Base-by-base conservation (phyloP, 2,888 invertebrate species). In the Fragum fragum region DNA sequence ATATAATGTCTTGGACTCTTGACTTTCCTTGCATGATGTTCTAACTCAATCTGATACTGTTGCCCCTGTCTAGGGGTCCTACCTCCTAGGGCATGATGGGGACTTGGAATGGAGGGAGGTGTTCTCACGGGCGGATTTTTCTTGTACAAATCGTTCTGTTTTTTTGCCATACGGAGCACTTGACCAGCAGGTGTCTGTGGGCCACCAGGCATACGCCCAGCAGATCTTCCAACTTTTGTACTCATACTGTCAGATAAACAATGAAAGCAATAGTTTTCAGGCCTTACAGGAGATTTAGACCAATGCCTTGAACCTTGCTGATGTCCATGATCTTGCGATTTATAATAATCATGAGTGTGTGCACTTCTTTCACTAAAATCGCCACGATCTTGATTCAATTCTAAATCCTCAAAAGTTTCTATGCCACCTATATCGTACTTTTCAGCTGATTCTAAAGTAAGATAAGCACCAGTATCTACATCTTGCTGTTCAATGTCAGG, bases 51-150 rank as follows among this genome's bases (percentile, higher is more conserved):
- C 52, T 86, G 88, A 79, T 88, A 92, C n/a, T 87, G 81, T 28
- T 88, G 87, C n/a, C 88, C 87, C 1, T 82, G 77, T 18, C 89
- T 73, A 0, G 89, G 88, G 14, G 90, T 83, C 14, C 87, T 72
- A 0, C 73, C 84, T 9, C 85, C 81, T 26, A 87, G 76, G 23
- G 79, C 78, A 36, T 86, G 83, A 47, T 88, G 87, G 1, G 88
- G 88, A 71, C 88, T 87, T 21, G 93, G 93, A 36, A 93, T 93
- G 2, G 93, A 93, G 5, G 93, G 92, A 3, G 93, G 89, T 0
- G 92, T 92, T 52, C 91, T 83, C 28, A 89, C 77, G 18, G 92
- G 92, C 1, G 90, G 90, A 7, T 86, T 87, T 36, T 83, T 88
- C 53, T 86, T 88, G 39, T 89, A 83, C 68, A 87, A 79, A 53